A percentile compares a stretch with the other conserved stretches of the same genome.
These are phyloP conservation scores for Triplophysa bombifrons DNA, from an alignment of 2,797 vertebrate genomes.

Conservation along the genomic window DNA sequence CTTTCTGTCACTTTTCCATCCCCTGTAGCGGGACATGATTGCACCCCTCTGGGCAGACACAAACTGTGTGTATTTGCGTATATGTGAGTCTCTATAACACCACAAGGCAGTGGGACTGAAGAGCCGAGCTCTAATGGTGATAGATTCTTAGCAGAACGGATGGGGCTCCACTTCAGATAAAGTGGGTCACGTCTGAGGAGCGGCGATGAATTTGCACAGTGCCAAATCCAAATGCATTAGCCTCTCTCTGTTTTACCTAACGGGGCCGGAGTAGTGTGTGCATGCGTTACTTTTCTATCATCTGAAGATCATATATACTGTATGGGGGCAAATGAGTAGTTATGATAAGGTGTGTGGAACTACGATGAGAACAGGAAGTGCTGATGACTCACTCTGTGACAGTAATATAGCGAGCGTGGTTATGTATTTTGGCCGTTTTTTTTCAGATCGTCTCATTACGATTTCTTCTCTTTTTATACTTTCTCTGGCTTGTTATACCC, in stretches of 20 bases:
- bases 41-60: conserved; percentile 15
- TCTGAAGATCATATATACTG: conserved; percentile 24
- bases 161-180: conserved; percentile 61
- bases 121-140: conserved; percentile 64
- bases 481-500: neutral
- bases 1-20: conserved; percentile 38
- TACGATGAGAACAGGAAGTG: conserved; percentile 12
- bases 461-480: neutral
- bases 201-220: conserved; percentile 54
- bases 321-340: conserved; percentile 19
- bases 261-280: conserved; percentile 12
- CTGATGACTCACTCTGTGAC: conserved; percentile 25
- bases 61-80: conserved; percentile 51
- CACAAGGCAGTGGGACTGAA: conserved; percentile 47
- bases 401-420: neutral
- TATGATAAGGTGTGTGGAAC: neutral
- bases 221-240: conserved; percentile 58
- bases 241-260: conserved; percentile 38
- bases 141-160: conserved; percentile 61
- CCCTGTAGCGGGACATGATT: conserved; percentile 40
- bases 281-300: neutral
- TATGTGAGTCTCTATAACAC: conserved; percentile 54
- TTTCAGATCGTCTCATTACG: conserved; percentile 3
- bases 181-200: conserved; percentile 58
- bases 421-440: conserved; percentile 23